phyloP scores from a whole-genome alignment of 2,888 invertebrate species.

The Podotricha telesiphe region DNA sequence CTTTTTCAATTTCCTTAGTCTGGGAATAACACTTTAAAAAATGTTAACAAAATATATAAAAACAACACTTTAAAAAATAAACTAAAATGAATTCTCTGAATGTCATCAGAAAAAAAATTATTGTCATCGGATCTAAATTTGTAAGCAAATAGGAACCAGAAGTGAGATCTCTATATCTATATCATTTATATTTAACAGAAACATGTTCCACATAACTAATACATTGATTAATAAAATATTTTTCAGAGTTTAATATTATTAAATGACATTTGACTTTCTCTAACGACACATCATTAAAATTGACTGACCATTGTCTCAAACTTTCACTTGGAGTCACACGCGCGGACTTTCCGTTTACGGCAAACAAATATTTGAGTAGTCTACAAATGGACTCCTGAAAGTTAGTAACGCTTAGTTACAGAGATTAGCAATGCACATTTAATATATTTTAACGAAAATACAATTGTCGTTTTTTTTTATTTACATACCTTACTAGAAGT shows the following conservation, averaged over 20 bases:
- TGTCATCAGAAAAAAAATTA: too few species aligned
- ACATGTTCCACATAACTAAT: background rate
- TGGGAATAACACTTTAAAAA: too few species aligned
- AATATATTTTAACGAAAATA: background rate
- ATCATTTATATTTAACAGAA: background rate
- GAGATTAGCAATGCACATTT: background rate
- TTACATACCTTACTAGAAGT: too few species aligned
- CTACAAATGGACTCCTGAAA: constrained; percentile 27
- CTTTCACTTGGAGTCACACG: constrained; percentile 62
- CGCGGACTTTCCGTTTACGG: constrained; percentile 50
- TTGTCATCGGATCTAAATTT: too few species aligned
- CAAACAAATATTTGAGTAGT: constrained; percentile 34
- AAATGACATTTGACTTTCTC: constrained; percentile 58
- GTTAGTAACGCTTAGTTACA: background rate
- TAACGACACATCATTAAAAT: constrained; percentile 57
- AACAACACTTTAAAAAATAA: too few species aligned
- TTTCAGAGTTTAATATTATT: background rate
- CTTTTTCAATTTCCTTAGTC: too few species aligned
- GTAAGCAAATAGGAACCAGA: too few species aligned
- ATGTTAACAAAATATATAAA: too few species aligned
- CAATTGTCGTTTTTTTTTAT: background rate
- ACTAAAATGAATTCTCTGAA: too few species aligned
- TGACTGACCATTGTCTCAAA: constrained; percentile 62
- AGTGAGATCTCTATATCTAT: too few species aligned
- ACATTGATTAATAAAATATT: background rate